Conservation (phyloP, 1,140 invertebrate genomes). For the Lepeophtheirus salmonis region DNA sequence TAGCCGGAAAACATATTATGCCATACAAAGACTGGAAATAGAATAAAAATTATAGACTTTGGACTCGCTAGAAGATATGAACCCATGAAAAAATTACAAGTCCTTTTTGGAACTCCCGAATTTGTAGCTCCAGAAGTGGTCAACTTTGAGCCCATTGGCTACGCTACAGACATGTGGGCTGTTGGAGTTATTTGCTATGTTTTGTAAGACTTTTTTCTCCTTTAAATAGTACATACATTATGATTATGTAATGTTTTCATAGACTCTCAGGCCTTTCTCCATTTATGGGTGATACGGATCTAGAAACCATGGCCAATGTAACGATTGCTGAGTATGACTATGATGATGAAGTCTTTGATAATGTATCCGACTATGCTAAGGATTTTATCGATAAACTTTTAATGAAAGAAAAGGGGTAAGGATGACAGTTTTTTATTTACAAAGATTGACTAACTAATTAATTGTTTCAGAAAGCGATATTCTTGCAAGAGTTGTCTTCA, state of each 20-base stretch:
- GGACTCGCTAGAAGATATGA: constrained; percentile 80
- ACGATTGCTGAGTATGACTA: constrained; percentile 87
- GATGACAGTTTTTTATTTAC: background rate
- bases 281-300: constrained; percentile 91
- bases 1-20: constrained; percentile 95
- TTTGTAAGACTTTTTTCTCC: constrained; percentile 52
- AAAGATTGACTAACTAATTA: no score
- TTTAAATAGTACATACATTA: background rate
- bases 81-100: constrained; percentile 69
- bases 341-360: constrained; percentile 77
- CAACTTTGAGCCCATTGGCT: constrained; percentile 88
- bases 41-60: constrained; percentile 96
- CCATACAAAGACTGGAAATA: constrained; percentile 75
- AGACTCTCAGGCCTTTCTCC: constrained; percentile 90
- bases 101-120: constrained; percentile 92
- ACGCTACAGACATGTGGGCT: constrained; percentile 92
- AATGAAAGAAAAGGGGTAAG: constrained; percentile 16
- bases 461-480: no score
- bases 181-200: constrained; percentile 93
- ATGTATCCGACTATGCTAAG: constrained; percentile 29
- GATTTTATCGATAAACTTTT: constrained; percentile 17
- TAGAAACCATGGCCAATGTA: constrained; percentile 92
- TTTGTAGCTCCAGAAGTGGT: constrained; percentile 97
- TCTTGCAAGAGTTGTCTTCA: background rate
- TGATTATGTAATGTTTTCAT: no score